A percentile compares a stretch with the other conserved stretches of the same genome.
Conservation (phyloP, 1,140 invertebrate genomes). For the Drosophila auraria region DNA sequence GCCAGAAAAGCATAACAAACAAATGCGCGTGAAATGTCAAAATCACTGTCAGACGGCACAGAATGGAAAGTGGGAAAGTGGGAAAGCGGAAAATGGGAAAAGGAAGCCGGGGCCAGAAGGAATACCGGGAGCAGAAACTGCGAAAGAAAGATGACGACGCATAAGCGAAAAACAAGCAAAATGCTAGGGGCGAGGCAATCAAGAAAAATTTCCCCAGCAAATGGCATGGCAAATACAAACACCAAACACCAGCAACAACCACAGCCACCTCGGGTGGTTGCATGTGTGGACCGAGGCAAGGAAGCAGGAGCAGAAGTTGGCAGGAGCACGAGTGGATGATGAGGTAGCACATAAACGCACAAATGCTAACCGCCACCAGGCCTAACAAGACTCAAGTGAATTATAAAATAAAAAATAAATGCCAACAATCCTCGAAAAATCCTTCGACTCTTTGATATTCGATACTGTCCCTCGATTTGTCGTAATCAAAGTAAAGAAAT, state of each 20-base stretch:
- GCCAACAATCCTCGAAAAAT: background rate
- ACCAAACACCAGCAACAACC: conserved; percentile 37
- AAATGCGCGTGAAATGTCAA: conserved; percentile 81
- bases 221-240: conserved; percentile 73
- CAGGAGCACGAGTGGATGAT: conserved; percentile 32
- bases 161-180: conserved; percentile 70
- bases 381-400: conserved; percentile 57
- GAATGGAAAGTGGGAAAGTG: background rate
- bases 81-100: conserved; percentile 7
- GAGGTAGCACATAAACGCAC: conserved; percentile 44
- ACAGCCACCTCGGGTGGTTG: conserved; percentile 61
- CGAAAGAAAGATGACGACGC: conserved; percentile 70
- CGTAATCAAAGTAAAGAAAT: background rate
- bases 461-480: conserved; percentile 20
- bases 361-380: conserved; percentile 31
- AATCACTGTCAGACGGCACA: conserved; percentile 65
- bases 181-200: conserved; percentile 76
- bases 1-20: conserved; percentile 66
- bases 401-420: conserved; percentile 51
- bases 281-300: conserved; percentile 29
- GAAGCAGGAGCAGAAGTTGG: background rate
- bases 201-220: conserved; percentile 73
- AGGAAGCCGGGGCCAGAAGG: conserved; percentile 1
- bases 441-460: conserved; percentile 32
- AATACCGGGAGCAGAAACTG: conserved; percentile 35